Conservation (phyloP, 2,797 vertebrate genomes). For the Jordanella pulchra region DNA sequence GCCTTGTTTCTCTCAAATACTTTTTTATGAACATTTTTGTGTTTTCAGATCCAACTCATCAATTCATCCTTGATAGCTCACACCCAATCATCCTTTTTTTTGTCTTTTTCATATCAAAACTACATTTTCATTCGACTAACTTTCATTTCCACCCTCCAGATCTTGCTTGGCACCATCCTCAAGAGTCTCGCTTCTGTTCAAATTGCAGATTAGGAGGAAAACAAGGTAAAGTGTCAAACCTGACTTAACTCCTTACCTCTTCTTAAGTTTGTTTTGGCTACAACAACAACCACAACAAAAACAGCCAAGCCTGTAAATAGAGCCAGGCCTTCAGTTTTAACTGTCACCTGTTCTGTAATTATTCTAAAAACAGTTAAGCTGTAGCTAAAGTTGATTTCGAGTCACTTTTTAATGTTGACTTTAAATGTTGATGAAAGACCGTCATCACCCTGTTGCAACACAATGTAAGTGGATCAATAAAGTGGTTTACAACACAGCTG, state of each 20-base stretch:
- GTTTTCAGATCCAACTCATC: constrained; percentile 26
- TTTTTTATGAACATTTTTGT: constrained; percentile 11
- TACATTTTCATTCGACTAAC: constrained; percentile 10
- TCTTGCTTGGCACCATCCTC: constrained; percentile 43
- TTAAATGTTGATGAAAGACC: neutral
- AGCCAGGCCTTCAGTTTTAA: constrained; percentile 38
- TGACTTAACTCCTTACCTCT: constrained; percentile 57
- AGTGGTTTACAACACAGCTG: too few species aligned
- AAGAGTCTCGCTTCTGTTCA: constrained; percentile 57
- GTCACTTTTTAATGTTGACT: neutral
- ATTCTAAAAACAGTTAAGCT: neutral
- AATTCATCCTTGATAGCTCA: constrained; percentile 39
- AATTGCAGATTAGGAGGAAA: constrained; percentile 60
- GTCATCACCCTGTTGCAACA: neutral
- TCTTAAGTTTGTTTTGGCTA: constrained; percentile 50
- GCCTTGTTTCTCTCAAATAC: constrained; percentile 24
- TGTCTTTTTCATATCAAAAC: constrained; percentile 21
- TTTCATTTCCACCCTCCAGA: constrained; percentile 32
- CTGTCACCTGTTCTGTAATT: constrained; percentile 31
- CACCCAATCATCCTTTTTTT: constrained; percentile 40
- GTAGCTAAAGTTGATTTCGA: constrained; percentile 1
- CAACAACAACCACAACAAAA: constrained; percentile 49
- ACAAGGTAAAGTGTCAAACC: constrained; percentile 63
- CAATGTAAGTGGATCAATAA: too few species aligned
- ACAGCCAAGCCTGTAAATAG: constrained; percentile 53